These are phyloP conservation scores for Zosterops borbonicus DNA, from an alignment of 2,113 vertebrate species.

Conservation along the genomic window DNA sequence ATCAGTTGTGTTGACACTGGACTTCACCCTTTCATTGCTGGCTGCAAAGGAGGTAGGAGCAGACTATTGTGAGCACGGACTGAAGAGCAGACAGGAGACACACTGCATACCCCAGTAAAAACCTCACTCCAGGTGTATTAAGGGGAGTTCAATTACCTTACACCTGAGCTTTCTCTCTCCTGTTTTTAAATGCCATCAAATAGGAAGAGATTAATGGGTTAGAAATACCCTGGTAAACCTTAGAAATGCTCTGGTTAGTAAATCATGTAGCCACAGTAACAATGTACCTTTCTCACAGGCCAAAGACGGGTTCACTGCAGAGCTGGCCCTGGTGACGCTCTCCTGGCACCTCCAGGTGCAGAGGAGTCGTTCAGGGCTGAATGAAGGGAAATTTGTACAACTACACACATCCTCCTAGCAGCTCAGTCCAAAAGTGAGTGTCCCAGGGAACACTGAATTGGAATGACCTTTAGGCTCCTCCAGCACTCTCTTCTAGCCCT, in stretches of 20 bases:
- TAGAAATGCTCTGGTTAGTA: not conserved
- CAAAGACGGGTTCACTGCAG: not conserved
- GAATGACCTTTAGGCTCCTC: not conserved
- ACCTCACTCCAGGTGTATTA: fast-evolving
- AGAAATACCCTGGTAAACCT: not conserved
- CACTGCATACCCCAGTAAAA: not conserved
- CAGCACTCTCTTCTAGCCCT: fast-evolving
- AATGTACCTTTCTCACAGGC: not conserved
- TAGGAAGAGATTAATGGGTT: not conserved
- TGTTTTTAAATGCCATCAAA: not conserved
- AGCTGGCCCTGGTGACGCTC: fast-evolving
- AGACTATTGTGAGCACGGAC: not conserved
- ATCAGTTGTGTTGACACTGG: not conserved
- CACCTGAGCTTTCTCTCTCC: not conserved
- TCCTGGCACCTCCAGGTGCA: not conserved
- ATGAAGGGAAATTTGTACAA: fast-evolving
- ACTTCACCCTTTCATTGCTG: not conserved
- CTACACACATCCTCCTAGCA: not conserved
- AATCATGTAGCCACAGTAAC: not conserved
- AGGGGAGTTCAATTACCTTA: not conserved
- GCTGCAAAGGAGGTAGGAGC: not conserved
- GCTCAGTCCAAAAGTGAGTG: not conserved
- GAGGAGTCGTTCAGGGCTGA: fast-evolving
- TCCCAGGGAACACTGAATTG: not conserved
- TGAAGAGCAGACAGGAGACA: not conserved